Evolutionary conservation across 2,113 vertebrate genomes (phyloP).

Genomic region (Periophthalmodon schlosseri): DNA sequence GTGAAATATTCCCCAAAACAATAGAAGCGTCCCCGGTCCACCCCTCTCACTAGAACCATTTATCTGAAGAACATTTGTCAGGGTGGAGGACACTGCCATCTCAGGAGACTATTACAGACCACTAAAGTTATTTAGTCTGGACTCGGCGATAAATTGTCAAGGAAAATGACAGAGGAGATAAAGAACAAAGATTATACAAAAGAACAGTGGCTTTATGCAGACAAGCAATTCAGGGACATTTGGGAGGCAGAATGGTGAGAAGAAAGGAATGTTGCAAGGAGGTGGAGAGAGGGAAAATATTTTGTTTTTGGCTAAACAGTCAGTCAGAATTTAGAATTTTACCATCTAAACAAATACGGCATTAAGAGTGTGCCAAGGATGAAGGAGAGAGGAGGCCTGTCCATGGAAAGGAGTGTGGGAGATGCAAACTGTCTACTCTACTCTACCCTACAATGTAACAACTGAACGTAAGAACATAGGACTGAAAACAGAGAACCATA

Average conservation of each 20-base stretch:
- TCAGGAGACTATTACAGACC: conserved; percentile 61
- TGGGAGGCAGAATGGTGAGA: conserved; percentile 26
- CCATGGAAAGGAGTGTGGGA: conserved; percentile 46
- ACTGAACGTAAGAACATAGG: conserved; percentile 1
- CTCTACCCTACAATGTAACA: neutral
- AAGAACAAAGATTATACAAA: conserved; percentile 28
- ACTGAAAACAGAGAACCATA: conserved; percentile 1
- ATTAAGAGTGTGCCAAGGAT: conserved; percentile 67
- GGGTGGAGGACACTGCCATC: conserved; percentile 53
- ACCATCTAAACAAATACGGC: conserved; percentile 71
- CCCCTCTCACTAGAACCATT: conserved; percentile 47
- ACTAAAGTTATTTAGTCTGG: conserved; percentile 44
- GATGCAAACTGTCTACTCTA: conserved; percentile 17
- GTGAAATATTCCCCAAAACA: conserved; percentile 13
- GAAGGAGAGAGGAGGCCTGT: conserved; percentile 46
- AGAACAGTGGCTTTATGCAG: conserved; percentile 11
- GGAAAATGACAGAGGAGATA: conserved; percentile 31
- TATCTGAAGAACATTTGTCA: conserved; percentile 36
- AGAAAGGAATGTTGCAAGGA: conserved; percentile 61
- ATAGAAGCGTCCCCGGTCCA: conserved; percentile 34
- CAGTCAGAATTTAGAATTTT: conserved; percentile 59
- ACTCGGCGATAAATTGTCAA: conserved; percentile 28
- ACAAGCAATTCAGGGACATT: conserved; percentile 33
- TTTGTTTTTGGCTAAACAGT: conserved; percentile 56
- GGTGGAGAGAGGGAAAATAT: conserved; percentile 54